A percentile compares a stretch with the other conserved stretches of the same genome.
Conservation (phyloP, 2,797 vertebrate genomes). For the Syngnathus acus region DNA sequence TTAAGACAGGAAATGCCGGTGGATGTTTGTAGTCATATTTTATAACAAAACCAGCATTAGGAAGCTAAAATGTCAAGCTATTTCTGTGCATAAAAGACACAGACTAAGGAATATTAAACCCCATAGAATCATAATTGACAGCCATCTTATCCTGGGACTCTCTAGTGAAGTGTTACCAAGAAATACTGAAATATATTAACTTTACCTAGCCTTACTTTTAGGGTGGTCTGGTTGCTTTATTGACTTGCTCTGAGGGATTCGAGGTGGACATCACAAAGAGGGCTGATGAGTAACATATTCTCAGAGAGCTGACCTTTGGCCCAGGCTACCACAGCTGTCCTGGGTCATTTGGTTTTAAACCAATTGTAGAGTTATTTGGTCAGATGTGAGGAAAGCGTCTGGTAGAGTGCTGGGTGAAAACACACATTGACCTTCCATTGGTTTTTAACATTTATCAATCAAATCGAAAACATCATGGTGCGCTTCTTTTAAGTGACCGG, state of each 20-base stretch:
- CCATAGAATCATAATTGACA: background rate
- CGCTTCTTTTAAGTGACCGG: background rate
- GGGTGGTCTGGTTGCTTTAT: background rate
- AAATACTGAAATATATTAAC: background rate
- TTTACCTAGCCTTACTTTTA: background rate
- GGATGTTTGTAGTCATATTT: no score
- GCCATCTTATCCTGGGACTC: background rate
- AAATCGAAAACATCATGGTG: background rate
- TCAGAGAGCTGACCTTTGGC: background rate
- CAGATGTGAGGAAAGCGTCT: slow-evolving; percentile 7
- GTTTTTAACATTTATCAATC: background rate
- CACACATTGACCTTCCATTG: slow-evolving; percentile 5
- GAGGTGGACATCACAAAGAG: background rate
- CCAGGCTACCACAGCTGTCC: background rate
- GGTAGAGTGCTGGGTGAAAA: background rate
- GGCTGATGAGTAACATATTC: background rate
- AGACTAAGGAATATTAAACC: background rate
- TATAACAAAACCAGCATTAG: no score
- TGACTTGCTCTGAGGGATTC: background rate
- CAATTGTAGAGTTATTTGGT: background rate
- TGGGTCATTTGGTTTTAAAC: background rate
- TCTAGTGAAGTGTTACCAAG: background rate
- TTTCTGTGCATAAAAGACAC: no score
- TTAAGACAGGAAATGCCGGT: no score
- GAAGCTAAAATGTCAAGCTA: no score